Evolutionary conservation across 2,113 vertebrate species (phyloP).

Genomic region (Tiliqua scincoides): DNA sequence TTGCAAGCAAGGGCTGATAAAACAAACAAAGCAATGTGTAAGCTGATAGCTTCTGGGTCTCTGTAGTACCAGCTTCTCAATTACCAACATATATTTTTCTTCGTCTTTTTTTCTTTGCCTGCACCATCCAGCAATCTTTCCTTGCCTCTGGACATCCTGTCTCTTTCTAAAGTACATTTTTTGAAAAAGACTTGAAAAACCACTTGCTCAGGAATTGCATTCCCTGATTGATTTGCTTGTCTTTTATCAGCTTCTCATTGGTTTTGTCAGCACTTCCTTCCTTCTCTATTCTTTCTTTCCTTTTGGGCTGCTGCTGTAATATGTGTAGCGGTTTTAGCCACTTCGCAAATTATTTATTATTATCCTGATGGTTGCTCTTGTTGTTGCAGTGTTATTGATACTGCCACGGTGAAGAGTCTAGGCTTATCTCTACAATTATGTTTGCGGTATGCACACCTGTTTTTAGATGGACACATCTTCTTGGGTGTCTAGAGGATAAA

Average conservation of each 20-base stretch:
- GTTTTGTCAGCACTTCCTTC: background rate
- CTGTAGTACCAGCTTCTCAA: no score
- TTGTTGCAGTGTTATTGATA: background rate
- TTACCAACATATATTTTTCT: background rate
- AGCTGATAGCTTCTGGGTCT: no score
- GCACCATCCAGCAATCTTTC: background rate
- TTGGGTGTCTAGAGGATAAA: background rate
- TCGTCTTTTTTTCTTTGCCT: no score
- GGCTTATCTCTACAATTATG: background rate
- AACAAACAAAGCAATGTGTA: no score
- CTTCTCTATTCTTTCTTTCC: background rate
- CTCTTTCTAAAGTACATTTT: background rate
- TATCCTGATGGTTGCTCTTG: background rate
- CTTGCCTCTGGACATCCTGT: background rate
- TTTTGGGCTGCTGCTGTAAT: no score
- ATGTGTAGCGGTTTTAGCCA: no score
- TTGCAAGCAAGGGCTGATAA: no score
- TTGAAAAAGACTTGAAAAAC: background rate
- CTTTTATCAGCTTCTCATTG: background rate
- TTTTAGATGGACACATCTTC: background rate
- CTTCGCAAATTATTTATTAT: no score
- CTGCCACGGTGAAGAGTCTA: no score
- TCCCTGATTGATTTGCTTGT: background rate
- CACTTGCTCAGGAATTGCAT: background rate
- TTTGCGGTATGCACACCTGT: background rate